These are phyloP conservation scores for Drosophila borealis DNA, from an alignment of 2,888 invertebrate species.

Conservation along the genomic window DNA sequence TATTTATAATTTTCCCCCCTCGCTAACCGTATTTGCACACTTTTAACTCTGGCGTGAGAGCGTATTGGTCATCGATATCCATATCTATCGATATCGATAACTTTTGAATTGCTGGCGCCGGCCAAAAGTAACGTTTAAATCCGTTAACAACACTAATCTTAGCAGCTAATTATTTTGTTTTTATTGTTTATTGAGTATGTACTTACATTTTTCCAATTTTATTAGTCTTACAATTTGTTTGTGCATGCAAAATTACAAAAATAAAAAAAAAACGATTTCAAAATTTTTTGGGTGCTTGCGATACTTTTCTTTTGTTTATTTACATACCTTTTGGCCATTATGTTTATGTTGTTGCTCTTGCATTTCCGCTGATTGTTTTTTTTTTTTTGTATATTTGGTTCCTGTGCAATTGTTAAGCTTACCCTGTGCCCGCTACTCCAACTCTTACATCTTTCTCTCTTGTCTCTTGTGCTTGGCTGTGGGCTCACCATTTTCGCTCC, in stretches of 20 bases:
- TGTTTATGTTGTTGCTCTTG: constrained; percentile 20
- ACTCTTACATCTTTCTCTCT: constrained; percentile 31
- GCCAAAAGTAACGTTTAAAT: constrained; percentile 1
- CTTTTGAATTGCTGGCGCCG: constrained; percentile 1
- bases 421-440: constrained; percentile 11
- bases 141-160: constrained; percentile 36
- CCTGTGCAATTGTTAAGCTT: constrained; percentile 19
- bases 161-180: constrained; percentile 24
- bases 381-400: constrained; percentile 7
- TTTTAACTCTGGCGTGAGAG: constrained; percentile 23
- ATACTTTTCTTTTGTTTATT: constrained; percentile 13
- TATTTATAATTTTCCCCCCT: constrained; percentile 20
- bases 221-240: constrained; percentile 42
- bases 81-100: constrained; percentile 20
- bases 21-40: constrained; percentile 41
- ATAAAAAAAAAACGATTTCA: constrained; percentile 25
- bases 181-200: constrained; percentile 46
- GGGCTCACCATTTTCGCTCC: constrained; percentile 36
- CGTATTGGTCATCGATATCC: constrained; percentile 18
- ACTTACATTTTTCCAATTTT: constrained; percentile 42
- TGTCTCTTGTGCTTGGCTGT: constrained; percentile 58
- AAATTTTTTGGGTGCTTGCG: constrained; percentile 40
- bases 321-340: constrained; percentile 28
- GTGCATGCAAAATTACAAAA: constrained; percentile 50
- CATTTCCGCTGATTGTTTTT: constrained; percentile 1